Conservation (phyloP, 2,888 invertebrate genomes). For the Caenorhabditis angaria region DNA sequence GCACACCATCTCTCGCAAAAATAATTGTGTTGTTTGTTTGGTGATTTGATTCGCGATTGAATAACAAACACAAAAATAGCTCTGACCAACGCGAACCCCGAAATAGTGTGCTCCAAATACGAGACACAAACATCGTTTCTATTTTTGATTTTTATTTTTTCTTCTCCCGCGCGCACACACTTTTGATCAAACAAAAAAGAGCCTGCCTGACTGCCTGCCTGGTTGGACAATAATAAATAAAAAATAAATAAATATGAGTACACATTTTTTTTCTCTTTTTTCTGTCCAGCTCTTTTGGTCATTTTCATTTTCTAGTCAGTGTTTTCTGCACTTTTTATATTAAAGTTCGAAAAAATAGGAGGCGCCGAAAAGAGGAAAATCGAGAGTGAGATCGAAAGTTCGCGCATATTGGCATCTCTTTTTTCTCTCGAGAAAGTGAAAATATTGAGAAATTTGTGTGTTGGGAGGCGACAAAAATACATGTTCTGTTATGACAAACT, state of each 20-base stretch:
- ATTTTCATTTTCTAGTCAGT: no score
- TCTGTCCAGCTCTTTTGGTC: no score
- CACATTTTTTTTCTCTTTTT: no score
- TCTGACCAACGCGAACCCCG: not conserved
- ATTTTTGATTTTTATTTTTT: not conserved
- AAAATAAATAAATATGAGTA: no score
- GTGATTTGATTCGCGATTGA: constrained; percentile 3
- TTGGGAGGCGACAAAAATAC: not conserved
- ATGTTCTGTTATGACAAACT: no score
- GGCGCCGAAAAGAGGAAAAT: not conserved
- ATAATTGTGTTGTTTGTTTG: constrained; percentile 4
- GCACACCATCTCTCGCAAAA: not conserved
- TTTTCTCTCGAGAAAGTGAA: constrained; percentile 6
- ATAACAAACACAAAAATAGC: constrained; percentile 16
- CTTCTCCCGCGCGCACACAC: not conserved
- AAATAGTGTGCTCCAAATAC: not conserved
- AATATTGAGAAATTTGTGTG: not conserved
- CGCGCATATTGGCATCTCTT: not conserved
- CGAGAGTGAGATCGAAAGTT: no score
- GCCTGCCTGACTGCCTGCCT: no score
- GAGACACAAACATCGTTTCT: not conserved
- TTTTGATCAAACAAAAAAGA: constrained; percentile 4
- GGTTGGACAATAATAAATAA: not conserved
- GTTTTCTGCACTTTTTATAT: not conserved
- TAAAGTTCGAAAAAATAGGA: not conserved